Conservation (phyloP, 2,888 invertebrate species). For the Atethmia centrago region DNA sequence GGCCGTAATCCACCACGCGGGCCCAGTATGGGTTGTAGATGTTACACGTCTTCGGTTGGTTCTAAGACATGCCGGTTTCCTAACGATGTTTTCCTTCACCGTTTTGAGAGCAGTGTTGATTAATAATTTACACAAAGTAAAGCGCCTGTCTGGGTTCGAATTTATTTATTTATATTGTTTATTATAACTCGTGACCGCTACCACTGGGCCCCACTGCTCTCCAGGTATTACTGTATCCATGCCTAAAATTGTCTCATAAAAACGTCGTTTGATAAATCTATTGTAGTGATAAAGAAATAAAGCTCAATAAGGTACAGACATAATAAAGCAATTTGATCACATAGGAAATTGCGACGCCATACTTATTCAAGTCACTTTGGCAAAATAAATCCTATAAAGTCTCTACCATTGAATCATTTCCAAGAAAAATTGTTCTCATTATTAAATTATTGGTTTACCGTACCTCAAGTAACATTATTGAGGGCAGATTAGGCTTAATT, state of each 20-base stretch:
- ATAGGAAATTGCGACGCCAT: constrained; percentile 16
- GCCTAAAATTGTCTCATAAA: not conserved
- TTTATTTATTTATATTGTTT: too few species aligned
- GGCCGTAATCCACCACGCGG: too few species aligned
- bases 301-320: not conserved
- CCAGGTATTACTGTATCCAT: not conserved
- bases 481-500: constrained; percentile 31
- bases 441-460: constrained; percentile 29
- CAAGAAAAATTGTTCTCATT: constrained; percentile 10
- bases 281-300: not conserved
- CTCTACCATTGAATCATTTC: not conserved
- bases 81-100: too few species aligned
- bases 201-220: too few species aligned
- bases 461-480: constrained; percentile 17
- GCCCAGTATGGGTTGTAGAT: too few species aligned
- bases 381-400: constrained; percentile 15
- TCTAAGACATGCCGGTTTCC: too few species aligned
- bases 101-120: too few species aligned
- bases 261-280: not conserved
- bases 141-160: too few species aligned
- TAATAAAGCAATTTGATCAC: constrained; percentile 16
- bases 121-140: too few species aligned
- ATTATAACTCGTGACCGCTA: too few species aligned
- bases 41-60: too few species aligned
- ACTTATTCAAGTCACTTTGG: not conserved